Evolutionary conservation across 2,113 vertebrate species (phyloP).

Genomic region (Silurus meridionalis): DNA sequence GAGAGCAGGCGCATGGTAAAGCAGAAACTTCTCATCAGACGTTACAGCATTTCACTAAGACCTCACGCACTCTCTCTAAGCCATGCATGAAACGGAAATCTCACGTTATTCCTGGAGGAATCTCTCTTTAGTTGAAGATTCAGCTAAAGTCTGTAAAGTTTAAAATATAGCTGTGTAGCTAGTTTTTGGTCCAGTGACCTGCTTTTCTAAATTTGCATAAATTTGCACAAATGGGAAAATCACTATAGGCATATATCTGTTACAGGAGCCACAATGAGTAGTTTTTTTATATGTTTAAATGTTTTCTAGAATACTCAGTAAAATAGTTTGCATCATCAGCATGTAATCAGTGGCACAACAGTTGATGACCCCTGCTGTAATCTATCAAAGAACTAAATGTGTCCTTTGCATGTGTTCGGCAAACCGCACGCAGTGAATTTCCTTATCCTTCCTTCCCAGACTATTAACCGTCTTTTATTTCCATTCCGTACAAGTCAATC

Average conservation of each 20-base stretch:
- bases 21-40: conserved; percentile 4
- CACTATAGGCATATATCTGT: neutral
- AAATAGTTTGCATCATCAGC: neutral
- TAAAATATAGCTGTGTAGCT: neutral
- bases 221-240: neutral
- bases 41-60: neutral
- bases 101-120: neutral
- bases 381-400: conserved; percentile 6
- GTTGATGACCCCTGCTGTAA: neutral
- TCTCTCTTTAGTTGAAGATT: neutral
- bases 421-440: conserved; percentile 8
- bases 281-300: neutral
- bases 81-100: neutral
- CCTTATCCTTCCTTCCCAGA: conserved; percentile 27
- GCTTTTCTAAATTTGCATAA: neutral
- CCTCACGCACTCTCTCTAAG: neutral
- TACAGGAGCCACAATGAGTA: neutral
- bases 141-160: neutral
- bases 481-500: conserved; percentile 50
- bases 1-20: conserved; percentile 39
- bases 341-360: too few species aligned
- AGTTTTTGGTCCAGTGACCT: neutral
- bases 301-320: neutral
- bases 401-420: conserved; percentile 3
- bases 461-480: conserved; percentile 58